Conservation (phyloP, 1,140 invertebrate species). For the Cyclargus thomasi region DNA sequence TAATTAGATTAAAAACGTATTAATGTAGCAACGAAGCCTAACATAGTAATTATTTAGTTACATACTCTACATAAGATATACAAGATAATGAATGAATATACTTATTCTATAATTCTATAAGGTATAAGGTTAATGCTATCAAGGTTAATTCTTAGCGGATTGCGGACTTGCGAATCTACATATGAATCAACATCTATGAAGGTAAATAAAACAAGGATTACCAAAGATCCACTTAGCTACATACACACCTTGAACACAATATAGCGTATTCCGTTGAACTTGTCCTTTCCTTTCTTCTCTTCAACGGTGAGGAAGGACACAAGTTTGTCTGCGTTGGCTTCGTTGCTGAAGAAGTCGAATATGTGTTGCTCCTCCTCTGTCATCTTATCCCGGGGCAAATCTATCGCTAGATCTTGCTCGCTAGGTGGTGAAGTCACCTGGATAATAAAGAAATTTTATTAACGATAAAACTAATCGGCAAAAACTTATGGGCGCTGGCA, state of each 20-base stretch:
- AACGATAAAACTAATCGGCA: slow-evolving; percentile 24
- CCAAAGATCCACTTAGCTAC: neutral
- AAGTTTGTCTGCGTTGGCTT: slow-evolving; percentile 83
- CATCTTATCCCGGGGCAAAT: slow-evolving; percentile 62
- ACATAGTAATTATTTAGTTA: too few species aligned
- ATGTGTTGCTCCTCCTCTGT: slow-evolving; percentile 79
- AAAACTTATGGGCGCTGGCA: too few species aligned
- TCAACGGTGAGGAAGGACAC: slow-evolving; percentile 87
- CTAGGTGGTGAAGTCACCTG: slow-evolving; percentile 52
- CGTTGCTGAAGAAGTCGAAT: slow-evolving; percentile 82
- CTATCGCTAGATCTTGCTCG: slow-evolving; percentile 42
- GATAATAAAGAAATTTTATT: slow-evolving; percentile 30
- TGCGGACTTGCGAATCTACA: too few species aligned
- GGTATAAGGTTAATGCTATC: too few species aligned
- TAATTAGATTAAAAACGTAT: too few species aligned
- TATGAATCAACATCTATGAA: too few species aligned
- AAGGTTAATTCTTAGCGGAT: too few species aligned
- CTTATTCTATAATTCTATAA: too few species aligned
- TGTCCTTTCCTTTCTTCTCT: slow-evolving; percentile 90
- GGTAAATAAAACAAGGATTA: neutral
- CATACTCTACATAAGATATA: too few species aligned
- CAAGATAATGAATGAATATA: too few species aligned
- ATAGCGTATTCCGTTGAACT: slow-evolving; percentile 82
- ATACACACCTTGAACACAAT: slow-evolving; percentile 82
- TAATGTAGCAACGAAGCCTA: too few species aligned